Evolutionary conservation across 1,140 invertebrate species (phyloP), one percentile per base, ranked within the genome.

Genomic region (Vanessa atalanta): DNA sequence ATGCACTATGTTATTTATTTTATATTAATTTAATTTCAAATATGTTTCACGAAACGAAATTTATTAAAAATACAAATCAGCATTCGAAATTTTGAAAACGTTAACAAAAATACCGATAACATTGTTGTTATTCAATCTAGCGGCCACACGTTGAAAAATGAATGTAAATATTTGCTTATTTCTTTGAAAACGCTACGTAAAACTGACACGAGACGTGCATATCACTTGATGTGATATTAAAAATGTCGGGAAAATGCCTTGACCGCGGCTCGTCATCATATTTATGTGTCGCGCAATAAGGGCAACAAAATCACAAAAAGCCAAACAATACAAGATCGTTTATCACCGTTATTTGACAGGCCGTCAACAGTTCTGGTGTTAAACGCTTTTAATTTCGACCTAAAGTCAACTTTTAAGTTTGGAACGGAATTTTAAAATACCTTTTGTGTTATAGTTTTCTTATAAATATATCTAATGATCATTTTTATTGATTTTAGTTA

Each of bases 101-200:
- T 43, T 5, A 43, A 43, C 37, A 43, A 43, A 9, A 43, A 43
- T 8, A 0, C 7, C 9, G 7, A 43, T 43, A 43, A 60, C 15
- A 48, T 20, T 47, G 11, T 47, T 48, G 60, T 57, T 11, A 55
- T 51, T 53, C 23, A 37, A 67, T 70, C 65, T 79, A 26, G 48
- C 81, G 79, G 81, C 79, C 78, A 47, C 69, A 66, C 64, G 65
- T 63, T 83, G 81, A 87, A 84, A 87, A 85, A 87, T 84, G 79
- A 81, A 70, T 79, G 70, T 70, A 82, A 87, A 85, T 84, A 84
- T 85, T 85, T 85, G 79, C 83, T 79, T 83, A 84, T 85, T 81
- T 86, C 80, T 81, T 76, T 73, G 48, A 75, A 43, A 77, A 81
- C 77, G 81, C 80, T 78, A 80, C 72, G 68, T 65, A 79, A 81